Evolutionary conservation across 2,888 invertebrate species (phyloP).

Genomic region (Cephus pulcher): DNA sequence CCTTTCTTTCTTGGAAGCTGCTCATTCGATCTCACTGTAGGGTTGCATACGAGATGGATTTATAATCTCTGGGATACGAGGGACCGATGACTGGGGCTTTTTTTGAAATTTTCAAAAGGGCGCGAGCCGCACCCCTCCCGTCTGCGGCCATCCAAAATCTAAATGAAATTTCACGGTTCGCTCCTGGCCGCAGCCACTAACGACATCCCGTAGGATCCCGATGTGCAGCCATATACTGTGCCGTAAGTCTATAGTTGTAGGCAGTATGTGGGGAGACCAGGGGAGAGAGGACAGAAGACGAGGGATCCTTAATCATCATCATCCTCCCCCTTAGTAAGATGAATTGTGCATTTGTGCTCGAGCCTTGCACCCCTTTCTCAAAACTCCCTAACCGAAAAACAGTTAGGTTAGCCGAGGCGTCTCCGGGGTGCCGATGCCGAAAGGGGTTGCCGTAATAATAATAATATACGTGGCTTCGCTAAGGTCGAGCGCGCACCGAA

Average conservation of each 20-base stretch:
- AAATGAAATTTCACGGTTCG: constrained; percentile 32
- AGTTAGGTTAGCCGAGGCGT: constrained; percentile 26
- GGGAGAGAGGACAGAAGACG: constrained; percentile 18
- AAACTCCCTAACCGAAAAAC: constrained; percentile 31
- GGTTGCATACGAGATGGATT: too few relatives aligned
- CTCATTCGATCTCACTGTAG: too few relatives aligned
- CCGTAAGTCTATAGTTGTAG: neutral
- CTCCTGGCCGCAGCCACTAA: constrained; percentile 25
- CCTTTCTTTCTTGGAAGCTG: too few relatives aligned
- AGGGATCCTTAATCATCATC: constrained; percentile 55
- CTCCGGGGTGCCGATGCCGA: neutral
- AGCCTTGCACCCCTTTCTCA: constrained; percentile 40
- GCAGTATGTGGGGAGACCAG: neutral
- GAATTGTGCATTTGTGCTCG: constrained; percentile 46
- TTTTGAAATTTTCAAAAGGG: neutral
- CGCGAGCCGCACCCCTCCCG: neutral
- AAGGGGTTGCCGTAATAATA: constrained; percentile 4
- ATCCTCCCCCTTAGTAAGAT: constrained; percentile 39
- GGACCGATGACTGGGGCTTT: too few relatives aligned
- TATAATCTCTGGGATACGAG: too few relatives aligned
- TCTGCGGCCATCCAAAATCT: neutral
- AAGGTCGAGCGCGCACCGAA: neutral
- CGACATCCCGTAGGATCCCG: constrained; percentile 20
- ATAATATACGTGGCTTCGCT: neutral
- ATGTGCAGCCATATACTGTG: neutral